phyloP scores from a whole-genome alignment of 2,113 vertebrate species.

The Dromaius novaehollandiae region DNA sequence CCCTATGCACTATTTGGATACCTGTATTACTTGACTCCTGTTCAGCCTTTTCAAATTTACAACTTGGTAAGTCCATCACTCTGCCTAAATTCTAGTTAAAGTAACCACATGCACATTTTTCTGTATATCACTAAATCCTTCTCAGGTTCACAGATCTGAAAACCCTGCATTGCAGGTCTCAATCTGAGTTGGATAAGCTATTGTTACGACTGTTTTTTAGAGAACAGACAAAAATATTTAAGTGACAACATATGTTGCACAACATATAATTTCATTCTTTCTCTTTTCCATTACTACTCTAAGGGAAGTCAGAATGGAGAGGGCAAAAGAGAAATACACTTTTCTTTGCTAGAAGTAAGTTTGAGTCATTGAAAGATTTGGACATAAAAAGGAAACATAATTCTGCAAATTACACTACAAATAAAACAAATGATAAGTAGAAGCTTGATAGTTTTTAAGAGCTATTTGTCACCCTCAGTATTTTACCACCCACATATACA shows the following conservation, averaged over 20 bases:
- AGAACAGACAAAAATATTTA: neutral
- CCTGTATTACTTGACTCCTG: neutral
- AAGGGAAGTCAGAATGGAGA: neutral
- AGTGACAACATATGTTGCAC: neutral
- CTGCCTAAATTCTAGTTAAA: neutral
- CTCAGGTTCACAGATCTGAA: neutral
- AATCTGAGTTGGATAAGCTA: neutral
- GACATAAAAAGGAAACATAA: neutral
- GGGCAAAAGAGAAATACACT: neutral
- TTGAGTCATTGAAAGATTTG: neutral
- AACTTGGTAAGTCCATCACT: neutral
- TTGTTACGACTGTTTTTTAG: neutral
- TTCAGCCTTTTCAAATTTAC: neutral
- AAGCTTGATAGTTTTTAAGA: neutral
- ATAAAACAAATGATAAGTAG: neutral
- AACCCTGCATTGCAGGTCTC: neutral
- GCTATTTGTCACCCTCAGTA: neutral
- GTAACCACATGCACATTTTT: neutral
- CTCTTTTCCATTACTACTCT: neutral
- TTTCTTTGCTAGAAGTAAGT: neutral
- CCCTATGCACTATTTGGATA: neutral
- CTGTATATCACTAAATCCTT: neutral
- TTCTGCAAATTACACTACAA: neutral
- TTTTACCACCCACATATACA: neutral
- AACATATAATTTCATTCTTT: neutral